Base-by-base conservation (phyloP, 2,888 invertebrate genomes). In the Tuta absoluta region DNA sequence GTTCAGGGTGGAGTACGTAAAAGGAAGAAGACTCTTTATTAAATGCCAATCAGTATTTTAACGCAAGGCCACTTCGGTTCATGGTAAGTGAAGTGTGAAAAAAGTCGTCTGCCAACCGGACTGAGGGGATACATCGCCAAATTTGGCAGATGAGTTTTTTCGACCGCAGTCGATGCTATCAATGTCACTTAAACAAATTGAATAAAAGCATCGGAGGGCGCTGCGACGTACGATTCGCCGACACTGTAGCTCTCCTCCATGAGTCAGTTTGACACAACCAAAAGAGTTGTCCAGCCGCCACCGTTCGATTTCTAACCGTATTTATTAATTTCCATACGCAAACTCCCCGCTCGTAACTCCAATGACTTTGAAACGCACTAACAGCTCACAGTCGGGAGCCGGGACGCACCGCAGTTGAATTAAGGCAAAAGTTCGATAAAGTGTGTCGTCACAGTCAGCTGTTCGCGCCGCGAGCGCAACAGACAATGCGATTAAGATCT, bases 401-500 rank as follows among this genome's bases (percentile, higher is more conserved):
- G 23, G 64, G 49, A 69, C 72, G 70, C 73, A 76, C 72, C 71
- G 77, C 72, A 76, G 72, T 73, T 74, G 77, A 82, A 83, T 83
- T 78, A 82, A 84, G 80, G 78, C 79, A 80, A 82, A 85, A 86
- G 87, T 87, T 85, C 78, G 79, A 84, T 80, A 80, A 85, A 84
- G 76, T 80, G 84, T 87, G 89, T 81, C 86, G 84, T 84, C 87
- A 86, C 86, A 84, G 86, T 89, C 90, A 91, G 91, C 91, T 91
- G 91, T 85, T 86, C 80, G 82, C 81, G 85, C 85, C 87, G 89
- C 88, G 86, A 89, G 90, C 89, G 91, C 91, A 90, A 87, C 89
- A 91, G 90, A 91, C 91, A 92, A 92, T 91, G 87, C 91, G 92
- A 92, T 92, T 91, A 92, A 92, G 91, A 92, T 92, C 92, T 91